phyloP scores from a whole-genome alignment of 1,140 invertebrate genomes.

The Lethocerus indicus region DNA sequence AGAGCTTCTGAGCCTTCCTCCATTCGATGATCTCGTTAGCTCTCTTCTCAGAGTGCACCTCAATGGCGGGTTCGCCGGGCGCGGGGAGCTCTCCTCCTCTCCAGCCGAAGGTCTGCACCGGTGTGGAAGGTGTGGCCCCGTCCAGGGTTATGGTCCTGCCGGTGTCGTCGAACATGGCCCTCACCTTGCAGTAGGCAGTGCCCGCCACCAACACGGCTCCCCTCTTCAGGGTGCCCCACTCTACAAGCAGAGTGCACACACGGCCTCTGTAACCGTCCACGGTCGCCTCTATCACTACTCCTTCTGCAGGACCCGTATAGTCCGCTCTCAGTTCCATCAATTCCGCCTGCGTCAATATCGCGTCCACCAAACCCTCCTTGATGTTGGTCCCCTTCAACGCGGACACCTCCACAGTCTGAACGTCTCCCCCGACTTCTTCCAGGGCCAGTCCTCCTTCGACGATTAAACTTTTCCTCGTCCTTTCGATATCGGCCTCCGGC shows the following conservation, averaged over 20 bases:
- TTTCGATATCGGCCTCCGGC: constrained; percentile 60
- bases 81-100: constrained; percentile 53
- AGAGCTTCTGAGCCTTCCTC: constrained; percentile 34
- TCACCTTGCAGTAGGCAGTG: constrained; percentile 63
- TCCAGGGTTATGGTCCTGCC: constrained; percentile 42
- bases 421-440: constrained; percentile 81
- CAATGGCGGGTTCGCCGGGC: constrained; percentile 71
- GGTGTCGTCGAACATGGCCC: constrained; percentile 57
- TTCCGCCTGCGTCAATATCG: constrained; percentile 73
- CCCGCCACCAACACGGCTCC: constrained; percentile 73
- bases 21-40: constrained; percentile 51
- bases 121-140: constrained; percentile 63
- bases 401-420: constrained; percentile 82
- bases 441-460: constrained; percentile 59
- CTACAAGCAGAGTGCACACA: constrained; percentile 71
- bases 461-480: constrained; percentile 52
- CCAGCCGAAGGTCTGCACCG: constrained; percentile 84
- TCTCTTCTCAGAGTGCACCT: constrained; percentile 60
- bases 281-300: constrained; percentile 74
- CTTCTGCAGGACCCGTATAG: constrained; percentile 70
- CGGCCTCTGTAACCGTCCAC: constrained; percentile 58
- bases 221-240: constrained; percentile 73
- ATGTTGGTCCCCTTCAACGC: constrained; percentile 73
- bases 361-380: constrained; percentile 63
- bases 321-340: constrained; percentile 71